phyloP scores from a whole-genome alignment of 2,113 vertebrate genomes.

The Centrocercus urophasianus region DNA sequence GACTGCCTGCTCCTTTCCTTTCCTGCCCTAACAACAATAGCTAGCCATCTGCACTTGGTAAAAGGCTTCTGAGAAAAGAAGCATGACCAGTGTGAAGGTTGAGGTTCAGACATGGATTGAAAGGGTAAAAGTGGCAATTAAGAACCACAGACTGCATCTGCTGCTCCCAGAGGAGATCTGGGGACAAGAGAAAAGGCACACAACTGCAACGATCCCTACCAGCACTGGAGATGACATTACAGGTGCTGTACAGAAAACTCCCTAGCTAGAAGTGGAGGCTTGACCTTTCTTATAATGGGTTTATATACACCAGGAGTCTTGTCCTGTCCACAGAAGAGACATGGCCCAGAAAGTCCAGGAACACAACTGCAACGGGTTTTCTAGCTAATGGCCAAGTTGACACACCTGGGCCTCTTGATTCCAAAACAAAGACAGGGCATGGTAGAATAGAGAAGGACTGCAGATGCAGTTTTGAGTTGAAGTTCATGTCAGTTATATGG shows the following conservation, averaged over 20 bases:
- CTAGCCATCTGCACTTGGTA: background rate
- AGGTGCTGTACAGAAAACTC: background rate
- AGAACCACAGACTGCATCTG: background rate
- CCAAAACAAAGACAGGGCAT: background rate
- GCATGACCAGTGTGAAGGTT: background rate
- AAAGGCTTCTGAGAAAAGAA: background rate
- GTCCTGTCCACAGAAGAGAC: background rate
- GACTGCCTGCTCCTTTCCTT: background rate
- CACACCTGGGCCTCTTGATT: no score
- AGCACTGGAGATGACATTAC: background rate
- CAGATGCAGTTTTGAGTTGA: background rate
- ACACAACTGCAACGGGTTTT: background rate
- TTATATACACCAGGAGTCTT: background rate
- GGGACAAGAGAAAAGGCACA: background rate
- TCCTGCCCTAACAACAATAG: background rate
- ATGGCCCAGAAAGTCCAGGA: background rate
- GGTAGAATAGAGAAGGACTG: background rate
- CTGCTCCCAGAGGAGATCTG: background rate
- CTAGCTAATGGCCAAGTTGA: background rate
- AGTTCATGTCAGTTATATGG: background rate
- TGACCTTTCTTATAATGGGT: accelerated
- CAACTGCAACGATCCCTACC: background rate
- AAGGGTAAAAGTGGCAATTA: background rate
- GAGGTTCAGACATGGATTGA: background rate
- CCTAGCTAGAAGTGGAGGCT: background rate